A percentile compares a stretch with the other conserved stretches of the same genome.
phyloP scores from a whole-genome alignment of 2,888 invertebrate genomes.

The Cantharis nigra region DNA sequence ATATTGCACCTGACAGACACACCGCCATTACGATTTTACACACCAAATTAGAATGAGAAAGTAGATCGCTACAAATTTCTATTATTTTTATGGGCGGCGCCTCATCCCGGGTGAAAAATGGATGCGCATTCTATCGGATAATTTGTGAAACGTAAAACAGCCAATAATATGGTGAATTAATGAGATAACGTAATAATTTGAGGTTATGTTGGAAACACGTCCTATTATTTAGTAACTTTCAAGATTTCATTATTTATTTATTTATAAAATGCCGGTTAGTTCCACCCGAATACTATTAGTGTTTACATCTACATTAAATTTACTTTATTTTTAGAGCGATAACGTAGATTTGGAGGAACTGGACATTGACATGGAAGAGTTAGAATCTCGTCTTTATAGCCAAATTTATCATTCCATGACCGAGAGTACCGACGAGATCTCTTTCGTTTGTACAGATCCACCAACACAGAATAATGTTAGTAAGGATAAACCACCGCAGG shows the following conservation, averaged over 20 bases:
- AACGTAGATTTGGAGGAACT: constrained; percentile 19
- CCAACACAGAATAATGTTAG: background rate
- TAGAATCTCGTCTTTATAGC: constrained; percentile 49
- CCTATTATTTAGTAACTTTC: background rate
- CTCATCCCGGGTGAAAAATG: background rate
- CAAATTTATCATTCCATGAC: constrained; percentile 44
- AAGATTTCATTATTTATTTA: background rate
- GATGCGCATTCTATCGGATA: no score
- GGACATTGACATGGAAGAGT: constrained; percentile 46
- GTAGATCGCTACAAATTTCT: background rate
- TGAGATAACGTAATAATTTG: background rate
- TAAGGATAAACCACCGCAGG: background rate
- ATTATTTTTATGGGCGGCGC: background rate
- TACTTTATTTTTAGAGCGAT: background rate
- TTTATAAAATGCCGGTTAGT: background rate
- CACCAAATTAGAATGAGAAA: background rate
- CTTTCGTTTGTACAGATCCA: background rate
- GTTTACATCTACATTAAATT: no score
- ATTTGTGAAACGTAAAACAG: no score
- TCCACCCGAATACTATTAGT: background rate
- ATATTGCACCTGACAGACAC: background rate
- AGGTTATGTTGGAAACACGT: background rate
- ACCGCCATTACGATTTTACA: background rate
- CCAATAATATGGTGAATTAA: background rate
- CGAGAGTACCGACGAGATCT: background rate